These are phyloP conservation scores for Hyposoter dolosus DNA, from an alignment of 2,888 invertebrate species.

Conservation along the genomic window DNA sequence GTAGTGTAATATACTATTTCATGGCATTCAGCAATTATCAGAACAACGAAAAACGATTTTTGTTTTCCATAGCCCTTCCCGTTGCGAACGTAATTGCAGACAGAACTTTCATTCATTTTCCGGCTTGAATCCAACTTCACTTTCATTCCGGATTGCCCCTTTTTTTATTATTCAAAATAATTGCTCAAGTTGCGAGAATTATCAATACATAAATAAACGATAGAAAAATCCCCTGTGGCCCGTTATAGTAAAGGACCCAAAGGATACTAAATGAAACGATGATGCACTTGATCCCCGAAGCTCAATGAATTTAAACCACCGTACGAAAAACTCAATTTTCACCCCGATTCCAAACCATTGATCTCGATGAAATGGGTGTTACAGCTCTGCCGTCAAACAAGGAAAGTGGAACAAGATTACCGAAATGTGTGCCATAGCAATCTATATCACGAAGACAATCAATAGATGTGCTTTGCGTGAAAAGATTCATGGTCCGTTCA, in stretches of 20 bases:
- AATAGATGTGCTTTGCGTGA: constrained; percentile 57
- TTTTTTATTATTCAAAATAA: background rate
- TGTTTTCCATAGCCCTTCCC: background rate
- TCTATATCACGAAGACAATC: constrained; percentile 55
- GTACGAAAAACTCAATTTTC: background rate
- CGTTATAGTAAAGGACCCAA: background rate
- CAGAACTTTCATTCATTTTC: background rate
- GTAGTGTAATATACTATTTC: too few relatives aligned
- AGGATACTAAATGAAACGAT: constrained; percentile 2
- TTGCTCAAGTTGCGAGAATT: background rate
- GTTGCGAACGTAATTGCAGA: background rate
- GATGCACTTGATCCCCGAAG: too few relatives aligned
- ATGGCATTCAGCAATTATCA: background rate
- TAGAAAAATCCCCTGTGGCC: too few relatives aligned
- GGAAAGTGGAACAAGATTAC: constrained; percentile 31
- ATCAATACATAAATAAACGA: background rate
- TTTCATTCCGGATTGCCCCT: background rate
- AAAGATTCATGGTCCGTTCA: constrained; percentile 10
- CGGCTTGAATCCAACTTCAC: background rate
- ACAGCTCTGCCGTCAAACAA: background rate
- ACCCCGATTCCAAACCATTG: constrained; percentile 9
- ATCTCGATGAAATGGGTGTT: constrained; percentile 24
- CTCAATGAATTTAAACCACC: background rate
- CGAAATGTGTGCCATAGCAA: constrained; percentile 37
- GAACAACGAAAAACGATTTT: background rate